phyloP scores from a whole-genome alignment of 64 coral and sea anemone species.

The Porites australiensis region DNA sequence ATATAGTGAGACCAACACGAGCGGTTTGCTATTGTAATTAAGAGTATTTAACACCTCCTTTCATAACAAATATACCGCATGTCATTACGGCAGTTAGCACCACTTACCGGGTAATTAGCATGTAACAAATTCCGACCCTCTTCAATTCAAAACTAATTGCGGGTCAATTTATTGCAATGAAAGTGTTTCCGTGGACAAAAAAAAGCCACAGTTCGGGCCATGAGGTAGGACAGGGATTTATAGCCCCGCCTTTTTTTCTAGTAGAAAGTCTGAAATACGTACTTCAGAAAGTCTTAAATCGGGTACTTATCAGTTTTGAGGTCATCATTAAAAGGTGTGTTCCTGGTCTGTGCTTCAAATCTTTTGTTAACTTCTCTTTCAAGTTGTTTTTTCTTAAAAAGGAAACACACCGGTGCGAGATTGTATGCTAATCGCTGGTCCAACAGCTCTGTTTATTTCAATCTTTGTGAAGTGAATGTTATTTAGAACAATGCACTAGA shows the following conservation, averaged over 20 bases:
- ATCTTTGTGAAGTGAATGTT: conserved; percentile 21
- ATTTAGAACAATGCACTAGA: not conserved
- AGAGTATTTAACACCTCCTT: conserved; percentile 21
- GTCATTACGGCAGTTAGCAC: not conserved
- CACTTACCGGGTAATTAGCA: not conserved
- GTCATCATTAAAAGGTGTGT: not conserved
- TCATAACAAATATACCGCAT: not conserved
- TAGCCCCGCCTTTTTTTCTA: no score
- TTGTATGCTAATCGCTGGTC: not conserved
- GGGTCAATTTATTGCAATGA: no score
- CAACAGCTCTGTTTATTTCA: not conserved
- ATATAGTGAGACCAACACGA: not conserved
- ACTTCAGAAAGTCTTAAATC: not conserved
- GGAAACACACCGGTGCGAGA: not conserved
- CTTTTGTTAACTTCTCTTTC: not conserved
- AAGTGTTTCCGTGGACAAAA: no score
- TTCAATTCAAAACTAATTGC: not conserved
- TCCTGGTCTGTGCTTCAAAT: not conserved
- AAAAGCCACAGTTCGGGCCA: no score
- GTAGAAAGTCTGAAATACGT: no score
- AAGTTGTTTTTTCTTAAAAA: no score
- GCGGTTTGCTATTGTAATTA: not conserved
- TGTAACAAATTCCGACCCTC: not conserved
- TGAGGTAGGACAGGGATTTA: no score
- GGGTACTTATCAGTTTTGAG: not conserved